Percentiles rank a stretch among this genome's conserved stretches.
Conservation (phyloP, 2,797 vertebrate genomes). For the Meda fulgida region DNA sequence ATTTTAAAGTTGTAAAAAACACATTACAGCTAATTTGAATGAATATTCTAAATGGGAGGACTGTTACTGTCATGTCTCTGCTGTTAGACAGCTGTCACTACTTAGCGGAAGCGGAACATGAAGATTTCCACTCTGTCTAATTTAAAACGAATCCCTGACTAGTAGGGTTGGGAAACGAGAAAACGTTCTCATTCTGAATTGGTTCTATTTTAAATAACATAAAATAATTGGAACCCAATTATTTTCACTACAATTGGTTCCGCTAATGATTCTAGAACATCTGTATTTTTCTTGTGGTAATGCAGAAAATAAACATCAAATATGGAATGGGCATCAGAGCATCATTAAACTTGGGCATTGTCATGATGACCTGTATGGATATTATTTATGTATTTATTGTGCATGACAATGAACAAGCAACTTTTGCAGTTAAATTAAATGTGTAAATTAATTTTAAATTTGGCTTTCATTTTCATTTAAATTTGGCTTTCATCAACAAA, state of each 20-base stretch:
- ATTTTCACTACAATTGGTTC: background rate
- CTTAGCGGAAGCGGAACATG: background rate
- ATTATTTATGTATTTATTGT: background rate
- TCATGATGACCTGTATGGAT: background rate
- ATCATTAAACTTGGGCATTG: background rate
- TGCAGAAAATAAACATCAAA: background rate
- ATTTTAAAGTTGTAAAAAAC: constrained; percentile 22
- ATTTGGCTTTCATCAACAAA: background rate
- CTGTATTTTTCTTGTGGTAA: background rate
- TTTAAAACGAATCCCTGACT: constrained; percentile 3
- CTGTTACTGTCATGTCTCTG: background rate
- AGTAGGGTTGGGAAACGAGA: background rate
- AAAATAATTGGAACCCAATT: background rate
- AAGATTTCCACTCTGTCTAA: background rate
- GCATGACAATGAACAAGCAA: background rate
- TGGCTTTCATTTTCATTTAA: no score
- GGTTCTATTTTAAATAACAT: background rate
- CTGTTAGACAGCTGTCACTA: constrained; percentile 32
- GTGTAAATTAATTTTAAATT: background rate
- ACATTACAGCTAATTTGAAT: background rate
- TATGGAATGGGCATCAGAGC: background rate
- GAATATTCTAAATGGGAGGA: background rate
- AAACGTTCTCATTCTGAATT: background rate
- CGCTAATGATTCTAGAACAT: background rate
- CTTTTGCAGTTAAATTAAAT: background rate